These are phyloP conservation scores for Diaprepes abbreviatus DNA, from an alignment of 2,888 invertebrate species.

Conservation along the genomic window DNA sequence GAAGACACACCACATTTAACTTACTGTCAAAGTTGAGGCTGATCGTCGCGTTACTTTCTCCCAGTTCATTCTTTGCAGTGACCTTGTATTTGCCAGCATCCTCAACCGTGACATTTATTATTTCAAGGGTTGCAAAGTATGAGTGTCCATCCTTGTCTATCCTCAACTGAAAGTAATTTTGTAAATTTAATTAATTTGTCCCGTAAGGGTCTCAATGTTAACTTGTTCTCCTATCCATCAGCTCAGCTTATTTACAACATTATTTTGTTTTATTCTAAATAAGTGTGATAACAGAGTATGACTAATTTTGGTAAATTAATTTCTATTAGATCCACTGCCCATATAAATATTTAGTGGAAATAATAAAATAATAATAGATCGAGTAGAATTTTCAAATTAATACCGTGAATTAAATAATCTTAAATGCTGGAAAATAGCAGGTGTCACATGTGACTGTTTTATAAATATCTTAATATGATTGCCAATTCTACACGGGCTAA, in stretches of 20 bases:
- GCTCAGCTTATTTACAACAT: constrained; percentile 28
- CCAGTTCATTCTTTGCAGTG: constrained; percentile 96
- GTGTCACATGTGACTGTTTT: constrained; percentile 18
- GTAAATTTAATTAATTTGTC: constrained; percentile 27
- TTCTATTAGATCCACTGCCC: constrained; percentile 49
- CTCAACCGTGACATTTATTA: constrained; percentile 95
- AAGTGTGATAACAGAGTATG: not conserved
- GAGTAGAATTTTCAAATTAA: constrained; percentile 6
- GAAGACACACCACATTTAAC: constrained; percentile 68
- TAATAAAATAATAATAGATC: constrained; percentile 18
- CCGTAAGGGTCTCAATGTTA: constrained; percentile 1
- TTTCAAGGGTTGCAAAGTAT: constrained; percentile 93
- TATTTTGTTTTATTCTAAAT: not conserved
- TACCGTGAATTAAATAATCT: too few relatives aligned
- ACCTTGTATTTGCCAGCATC: constrained; percentile 98
- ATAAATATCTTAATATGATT: not conserved
- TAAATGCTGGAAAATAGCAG: constrained; percentile 23
- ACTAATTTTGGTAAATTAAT: not conserved
- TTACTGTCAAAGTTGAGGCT: constrained; percentile 99
- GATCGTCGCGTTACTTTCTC: constrained; percentile 97
- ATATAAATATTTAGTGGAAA: constrained; percentile 49
- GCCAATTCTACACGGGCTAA: not conserved
- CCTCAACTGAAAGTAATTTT: constrained; percentile 76
- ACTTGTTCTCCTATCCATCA: constrained; percentile 18
- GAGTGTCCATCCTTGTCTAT: constrained; percentile 94